These are phyloP conservation scores for Diaprepes abbreviatus DNA, from an alignment of 2,888 invertebrate genomes.

Conservation along the genomic window DNA sequence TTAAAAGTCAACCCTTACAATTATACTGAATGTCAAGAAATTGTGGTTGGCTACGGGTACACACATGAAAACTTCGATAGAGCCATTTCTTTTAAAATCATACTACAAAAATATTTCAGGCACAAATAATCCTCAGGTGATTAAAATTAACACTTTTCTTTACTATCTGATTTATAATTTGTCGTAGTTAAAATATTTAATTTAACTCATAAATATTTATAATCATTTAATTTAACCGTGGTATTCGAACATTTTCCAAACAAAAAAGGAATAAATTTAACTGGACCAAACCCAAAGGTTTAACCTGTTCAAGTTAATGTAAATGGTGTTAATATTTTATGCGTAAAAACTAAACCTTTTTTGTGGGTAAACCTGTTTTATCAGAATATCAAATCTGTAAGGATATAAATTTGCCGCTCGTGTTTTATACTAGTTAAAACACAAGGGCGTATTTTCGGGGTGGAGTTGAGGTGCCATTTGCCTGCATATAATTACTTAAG, in stretches of 20 bases:
- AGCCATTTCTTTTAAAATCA: too few relatives aligned
- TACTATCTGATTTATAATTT: too few relatives aligned
- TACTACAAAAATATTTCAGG: too few relatives aligned
- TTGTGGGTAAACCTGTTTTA: conserved; percentile 20
- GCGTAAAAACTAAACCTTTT: conserved; percentile 37
- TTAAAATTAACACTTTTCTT: too few relatives aligned
- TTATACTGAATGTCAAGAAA: too few relatives aligned
- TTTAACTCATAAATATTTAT: neutral
- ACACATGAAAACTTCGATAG: too few relatives aligned
- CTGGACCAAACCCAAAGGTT: conserved; percentile 27
- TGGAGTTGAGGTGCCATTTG: conserved; percentile 31
- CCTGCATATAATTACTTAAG: conserved; percentile 34
- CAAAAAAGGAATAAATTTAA: conserved; percentile 28
- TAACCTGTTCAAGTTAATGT: conserved; percentile 35
- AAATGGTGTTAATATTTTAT: conserved; percentile 40
- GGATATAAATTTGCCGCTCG: conserved; percentile 36
- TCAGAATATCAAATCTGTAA: conserved; percentile 40
- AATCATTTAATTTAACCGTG: conserved; percentile 5
- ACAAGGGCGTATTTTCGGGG: conserved; percentile 22
- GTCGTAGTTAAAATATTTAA: conserved; percentile 12
- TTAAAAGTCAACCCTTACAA: too few relatives aligned
- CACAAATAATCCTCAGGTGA: too few relatives aligned
- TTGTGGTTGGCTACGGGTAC: too few relatives aligned
- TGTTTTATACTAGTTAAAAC: conserved; percentile 40
- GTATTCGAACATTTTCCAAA: conserved; percentile 1